Base-by-base conservation (phyloP, 2,888 invertebrate species). In the Lampropteryx suffumata region DNA sequence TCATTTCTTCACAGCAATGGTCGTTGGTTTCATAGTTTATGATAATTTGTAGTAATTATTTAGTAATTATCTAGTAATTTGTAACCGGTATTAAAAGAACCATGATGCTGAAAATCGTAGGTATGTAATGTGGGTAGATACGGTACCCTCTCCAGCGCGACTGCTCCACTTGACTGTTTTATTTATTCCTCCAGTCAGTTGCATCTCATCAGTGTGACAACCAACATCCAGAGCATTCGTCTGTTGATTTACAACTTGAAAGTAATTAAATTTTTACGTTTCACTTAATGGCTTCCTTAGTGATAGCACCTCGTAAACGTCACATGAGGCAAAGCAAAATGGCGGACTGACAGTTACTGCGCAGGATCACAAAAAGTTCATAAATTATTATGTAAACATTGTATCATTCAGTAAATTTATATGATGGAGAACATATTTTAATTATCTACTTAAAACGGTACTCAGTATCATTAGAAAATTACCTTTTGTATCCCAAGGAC, bases 231-330 rank as follows among this genome's bases (percentile, higher is more conserved):
- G 51, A 53, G 51, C 53, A 44, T 51, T 59, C 52, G 34, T 50
- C 51, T 44, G 49, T 51, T 59, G 65, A 65, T 65, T 65, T 65
- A 65, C 62, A 61, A 57, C 58, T 55, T 28, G 21, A 55, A 63
- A 61, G 59, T 58, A 62, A 65, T 65, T 65, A 65, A 62, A 65
- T 51, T 63, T 63, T 65, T 58, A 65, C 57, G 58, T 59, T 59
- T 54, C 55, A 58, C 59, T 65, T 65, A 65, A 65, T 61, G 50
- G 61, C 57, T 63, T 65, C 65, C 65, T 63, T 51, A 55, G 53
- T 57, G 63, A 62, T 63, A 63, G 56, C 60, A 55, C 54, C 55
- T 65, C 65, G 63, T 65, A 62, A 65, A 50, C 59, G 59, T 62
- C 61, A 61, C 44, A 50, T 41, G 46, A 45, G 9, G 43, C 50